Conservation (phyloP, 1,140 invertebrate genomes). For the Drosophila sp. region DNA sequence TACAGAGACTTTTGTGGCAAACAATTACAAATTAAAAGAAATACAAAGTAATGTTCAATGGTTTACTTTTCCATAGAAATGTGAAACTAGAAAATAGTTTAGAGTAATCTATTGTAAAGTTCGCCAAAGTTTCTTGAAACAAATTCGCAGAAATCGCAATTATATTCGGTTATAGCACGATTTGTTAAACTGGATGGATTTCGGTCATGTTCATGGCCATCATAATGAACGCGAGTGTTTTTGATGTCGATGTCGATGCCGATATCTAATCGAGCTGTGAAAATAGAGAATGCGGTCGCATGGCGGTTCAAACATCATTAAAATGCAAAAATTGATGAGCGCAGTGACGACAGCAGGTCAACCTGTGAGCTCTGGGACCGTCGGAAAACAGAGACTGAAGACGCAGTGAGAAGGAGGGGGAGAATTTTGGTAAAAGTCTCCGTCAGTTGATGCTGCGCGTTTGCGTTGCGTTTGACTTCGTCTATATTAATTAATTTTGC, state of each 20-base stretch:
- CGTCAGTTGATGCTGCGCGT: neutral
- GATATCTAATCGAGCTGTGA: slow-evolving; percentile 16
- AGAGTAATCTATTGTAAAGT: no score
- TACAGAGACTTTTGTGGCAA: neutral
- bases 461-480: slow-evolving; percentile 4
- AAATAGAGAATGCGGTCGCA: slow-evolving; percentile 32
- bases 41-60: no score
- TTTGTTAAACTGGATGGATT: neutral
- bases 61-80: no score
- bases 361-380: slow-evolving; percentile 29
- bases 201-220: slow-evolving; percentile 10
- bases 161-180: neutral
- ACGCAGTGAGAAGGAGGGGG: neutral
- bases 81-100: neutral
- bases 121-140: neutral
- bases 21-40: neutral
- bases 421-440: neutral
- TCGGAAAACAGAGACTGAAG: neutral
- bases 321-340: slow-evolving; percentile 79
- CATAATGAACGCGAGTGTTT: slow-evolving; percentile 11
- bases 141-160: neutral
- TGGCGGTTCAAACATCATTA: slow-evolving; percentile 76
- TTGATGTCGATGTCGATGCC: slow-evolving; percentile 7
- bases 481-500: slow-evolving; percentile 69
- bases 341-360: slow-evolving; percentile 26